Evolutionary conservation across 2,113 vertebrate genomes (phyloP), one percentile per base, ranked within the genome.

Genomic region (Cavia aperea): DNA sequence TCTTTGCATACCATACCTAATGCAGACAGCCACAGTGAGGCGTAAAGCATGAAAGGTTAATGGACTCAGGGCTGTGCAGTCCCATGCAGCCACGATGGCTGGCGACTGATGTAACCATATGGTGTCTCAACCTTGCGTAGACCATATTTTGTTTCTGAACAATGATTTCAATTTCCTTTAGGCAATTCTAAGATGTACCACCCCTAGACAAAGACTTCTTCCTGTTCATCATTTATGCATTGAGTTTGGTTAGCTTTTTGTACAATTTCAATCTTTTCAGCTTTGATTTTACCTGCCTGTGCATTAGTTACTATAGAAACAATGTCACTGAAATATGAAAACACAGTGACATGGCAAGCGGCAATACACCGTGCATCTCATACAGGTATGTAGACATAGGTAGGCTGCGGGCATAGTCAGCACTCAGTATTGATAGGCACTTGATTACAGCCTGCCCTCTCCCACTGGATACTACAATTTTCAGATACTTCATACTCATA

Each of bases 291-390:
- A 39, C 39, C 39, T 54, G 66, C 36, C 68, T 90, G 39, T 93
- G 49, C 78, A 93, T 93, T 94, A 92, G 94, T 96, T 92, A 94
- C 95, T 94, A 95, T 94, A 95, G 95, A 96, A 95, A 96, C 90
- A 94, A 86, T 86, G 54, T 77, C 81, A 93, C 13, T 81, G 70
- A 86, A 93, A 84, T 86, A 89, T n/a, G 39, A 86, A 92, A 94
- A 31, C 65, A 54, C 7, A 82, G 51, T 88, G 78, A 88, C 33
- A 92, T 24, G 81, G 12, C 10, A 90, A 88, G 94, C 51, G 46
- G 56, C 1, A 49, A 7, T 46, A 91, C 81, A 65, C 70, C 68
- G 0, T 49, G 26, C 10, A 36, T 26, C 36, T 54, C 23, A 79
- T 3, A 78, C 2, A 2, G 46, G 46, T 36, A 33, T 18, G 29